Conservation (phyloP, 2,797 vertebrate genomes). For the Bryconaethiops microstoma region DNA sequence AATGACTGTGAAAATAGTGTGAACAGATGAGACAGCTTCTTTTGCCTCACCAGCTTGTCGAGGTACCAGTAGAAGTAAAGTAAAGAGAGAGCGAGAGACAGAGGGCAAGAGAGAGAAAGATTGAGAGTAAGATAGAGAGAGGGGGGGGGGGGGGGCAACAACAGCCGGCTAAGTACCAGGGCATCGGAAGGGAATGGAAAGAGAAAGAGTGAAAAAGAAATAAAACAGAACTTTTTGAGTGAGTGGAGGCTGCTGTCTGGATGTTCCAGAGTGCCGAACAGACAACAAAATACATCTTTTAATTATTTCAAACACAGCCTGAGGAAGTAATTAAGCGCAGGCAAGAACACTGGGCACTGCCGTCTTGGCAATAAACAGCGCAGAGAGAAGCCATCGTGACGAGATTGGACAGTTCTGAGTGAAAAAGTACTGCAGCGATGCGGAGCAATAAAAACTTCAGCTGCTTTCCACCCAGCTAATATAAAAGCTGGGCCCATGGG, state of each 20-base stretch:
- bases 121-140: too few relatives aligned
- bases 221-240: neutral
- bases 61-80: neutral
- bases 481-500: neutral
- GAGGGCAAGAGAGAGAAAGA: neutral
- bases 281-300: slow-evolving; percentile 67
- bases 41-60: neutral
- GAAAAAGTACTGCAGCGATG: neutral
- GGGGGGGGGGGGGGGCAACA: too few relatives aligned
- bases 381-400: slow-evolving; percentile 27
- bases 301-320: slow-evolving; percentile 74
- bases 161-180: neutral
- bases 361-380: neutral
- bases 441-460: slow-evolving; percentile 1
- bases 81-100: neutral
- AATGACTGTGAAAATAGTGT: too few relatives aligned
- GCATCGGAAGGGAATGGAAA: neutral
- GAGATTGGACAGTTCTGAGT: neutral
- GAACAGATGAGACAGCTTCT: neutral
- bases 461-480: slow-evolving; percentile 5
- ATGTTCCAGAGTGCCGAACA: slow-evolving; percentile 43
- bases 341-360: slow-evolving; percentile 46
- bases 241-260: slow-evolving; percentile 13
- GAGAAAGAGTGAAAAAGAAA: neutral
- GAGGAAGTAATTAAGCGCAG: slow-evolving; percentile 71